These are phyloP conservation scores for Halocynthia roretzi DNA, from an alignment of 23 tunicate species.

Conservation along the genomic window DNA sequence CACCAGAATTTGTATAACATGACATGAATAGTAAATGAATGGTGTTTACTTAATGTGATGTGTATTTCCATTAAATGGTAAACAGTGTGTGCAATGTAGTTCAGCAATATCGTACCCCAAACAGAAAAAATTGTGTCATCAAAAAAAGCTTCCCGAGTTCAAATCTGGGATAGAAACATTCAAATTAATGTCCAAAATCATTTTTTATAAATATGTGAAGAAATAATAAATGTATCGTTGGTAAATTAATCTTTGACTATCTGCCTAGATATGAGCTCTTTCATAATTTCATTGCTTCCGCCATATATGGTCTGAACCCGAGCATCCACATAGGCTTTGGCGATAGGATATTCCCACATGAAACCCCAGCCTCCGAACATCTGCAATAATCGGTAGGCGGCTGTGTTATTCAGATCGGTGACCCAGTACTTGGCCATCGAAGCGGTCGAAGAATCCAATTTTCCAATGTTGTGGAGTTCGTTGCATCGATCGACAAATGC, in stretches of 20 bases:
- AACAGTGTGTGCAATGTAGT: too few species aligned
- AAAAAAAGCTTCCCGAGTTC: too few species aligned
- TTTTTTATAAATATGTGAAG: too few species aligned
- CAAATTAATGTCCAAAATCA: too few species aligned
- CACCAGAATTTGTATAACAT: too few species aligned
- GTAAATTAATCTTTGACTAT: conserved; percentile 25
- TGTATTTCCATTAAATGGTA: too few species aligned
- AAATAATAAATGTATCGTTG: too few species aligned
- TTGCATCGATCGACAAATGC: conserved; percentile 85
- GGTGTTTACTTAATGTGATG: too few species aligned
- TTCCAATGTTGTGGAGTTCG: conserved; percentile 58
- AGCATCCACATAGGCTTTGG: conserved; percentile 87
- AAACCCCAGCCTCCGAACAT: conserved; percentile 96
- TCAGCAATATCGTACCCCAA: too few species aligned
- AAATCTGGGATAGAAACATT: too few species aligned
- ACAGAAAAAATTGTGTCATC: too few species aligned
- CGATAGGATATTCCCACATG: conserved; percentile 98
- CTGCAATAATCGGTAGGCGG: conserved; percentile 54
- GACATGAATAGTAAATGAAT: too few species aligned
- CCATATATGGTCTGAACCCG: conserved; percentile 93
- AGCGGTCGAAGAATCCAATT: conserved; percentile 80
- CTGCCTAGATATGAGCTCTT: conserved; percentile 82
- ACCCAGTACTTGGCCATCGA: conserved; percentile 95
- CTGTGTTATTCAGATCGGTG: conserved; percentile 43
- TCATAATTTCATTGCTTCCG: conserved; percentile 98